A percentile compares a stretch with the other conserved stretches of the same genome.
phyloP scores from a whole-genome alignment of 2,888 invertebrate species.

The Conchocele bisecta region DNA sequence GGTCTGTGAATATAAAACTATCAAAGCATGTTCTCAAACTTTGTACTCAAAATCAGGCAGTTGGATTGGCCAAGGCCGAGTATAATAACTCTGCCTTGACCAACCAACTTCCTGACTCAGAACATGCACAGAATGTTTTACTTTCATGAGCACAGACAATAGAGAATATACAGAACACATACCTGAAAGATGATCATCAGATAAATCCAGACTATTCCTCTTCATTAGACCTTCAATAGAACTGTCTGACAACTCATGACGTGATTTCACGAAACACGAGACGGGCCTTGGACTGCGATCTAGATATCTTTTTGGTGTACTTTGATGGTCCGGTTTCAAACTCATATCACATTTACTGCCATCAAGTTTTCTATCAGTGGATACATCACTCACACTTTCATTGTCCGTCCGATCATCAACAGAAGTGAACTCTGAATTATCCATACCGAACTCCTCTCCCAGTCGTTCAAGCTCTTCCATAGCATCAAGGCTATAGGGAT shows the following conservation, averaged over 20 bases:
- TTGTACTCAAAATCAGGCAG: too few species aligned
- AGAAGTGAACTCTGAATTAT: slow-evolving; percentile 56
- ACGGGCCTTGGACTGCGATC: slow-evolving; percentile 65
- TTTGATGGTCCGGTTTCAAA: slow-evolving; percentile 46
- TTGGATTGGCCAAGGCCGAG: too few species aligned
- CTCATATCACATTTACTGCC: slow-evolving; percentile 29
- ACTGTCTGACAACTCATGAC: slow-evolving; percentile 39
- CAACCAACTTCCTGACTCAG: too few species aligned
- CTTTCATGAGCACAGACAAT: too few species aligned
- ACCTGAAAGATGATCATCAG: slow-evolving; percentile 71
- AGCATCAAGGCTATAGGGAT: slow-evolving; percentile 77
- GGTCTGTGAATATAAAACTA: too few species aligned
- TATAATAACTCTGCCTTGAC: too few species aligned
- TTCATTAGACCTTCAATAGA: slow-evolving; percentile 62
- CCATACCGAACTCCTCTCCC: slow-evolving; percentile 60
- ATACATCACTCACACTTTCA: too few species aligned
- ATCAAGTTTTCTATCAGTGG: too few species aligned
- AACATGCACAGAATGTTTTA: too few species aligned
- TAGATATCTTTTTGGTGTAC: slow-evolving; percentile 53
- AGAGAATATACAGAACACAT: too few species aligned
- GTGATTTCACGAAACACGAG: slow-evolving; percentile 70
- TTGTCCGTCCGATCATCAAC: slow-evolving; percentile 34
- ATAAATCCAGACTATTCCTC: slow-evolving; percentile 66
- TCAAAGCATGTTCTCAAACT: too few species aligned
- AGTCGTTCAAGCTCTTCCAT: slow-evolving; percentile 80